Evolutionary conservation across 2,113 vertebrate species (phyloP).

Genomic region (Alouatta palliata): DNA sequence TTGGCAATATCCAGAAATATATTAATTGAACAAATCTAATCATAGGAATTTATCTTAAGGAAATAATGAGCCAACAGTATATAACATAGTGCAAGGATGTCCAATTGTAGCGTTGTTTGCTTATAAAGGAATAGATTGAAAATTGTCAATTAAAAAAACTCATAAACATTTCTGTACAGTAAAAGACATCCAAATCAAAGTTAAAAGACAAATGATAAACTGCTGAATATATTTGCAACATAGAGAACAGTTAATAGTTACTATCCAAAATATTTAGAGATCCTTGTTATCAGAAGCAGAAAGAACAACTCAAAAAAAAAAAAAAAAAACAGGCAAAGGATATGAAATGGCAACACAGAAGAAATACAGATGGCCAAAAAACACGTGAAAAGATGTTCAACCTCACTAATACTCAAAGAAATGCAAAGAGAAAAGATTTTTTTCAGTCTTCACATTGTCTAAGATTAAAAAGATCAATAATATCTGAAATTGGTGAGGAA

Average conservation of each 20-base stretch:
- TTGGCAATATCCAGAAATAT: conserved; percentile 5
- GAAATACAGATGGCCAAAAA: conserved; percentile 17
- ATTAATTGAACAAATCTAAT: conserved; percentile 7
- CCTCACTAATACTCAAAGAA: neutral
- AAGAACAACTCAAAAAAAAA: neutral
- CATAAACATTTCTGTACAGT: neutral
- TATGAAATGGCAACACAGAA: neutral
- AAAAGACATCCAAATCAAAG: conserved; percentile 47
- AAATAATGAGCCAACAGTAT: neutral
- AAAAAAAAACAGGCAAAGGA: neutral
- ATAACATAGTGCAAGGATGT: neutral
- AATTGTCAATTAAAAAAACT: neutral
- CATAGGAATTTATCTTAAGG: conserved; percentile 17
- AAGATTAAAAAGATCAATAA: conserved; percentile 26
- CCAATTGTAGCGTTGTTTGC: neutral
- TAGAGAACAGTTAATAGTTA: neutral
- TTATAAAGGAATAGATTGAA: conserved; percentile 20
- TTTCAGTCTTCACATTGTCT: conserved; percentile 21
- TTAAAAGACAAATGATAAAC: conserved; percentile 21
- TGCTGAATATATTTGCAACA: neutral
- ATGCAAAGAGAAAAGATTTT: neutral
- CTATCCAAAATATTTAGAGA: neutral
- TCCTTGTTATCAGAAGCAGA: conserved; percentile 3
- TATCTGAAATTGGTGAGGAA: conserved; percentile 23
- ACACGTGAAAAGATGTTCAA: conserved; percentile 18